Percentiles rank a stretch among this genome's conserved stretches.
phyloP scores from a whole-genome alignment of 2,888 invertebrate genomes.

The Uloborus plumipes region DNA sequence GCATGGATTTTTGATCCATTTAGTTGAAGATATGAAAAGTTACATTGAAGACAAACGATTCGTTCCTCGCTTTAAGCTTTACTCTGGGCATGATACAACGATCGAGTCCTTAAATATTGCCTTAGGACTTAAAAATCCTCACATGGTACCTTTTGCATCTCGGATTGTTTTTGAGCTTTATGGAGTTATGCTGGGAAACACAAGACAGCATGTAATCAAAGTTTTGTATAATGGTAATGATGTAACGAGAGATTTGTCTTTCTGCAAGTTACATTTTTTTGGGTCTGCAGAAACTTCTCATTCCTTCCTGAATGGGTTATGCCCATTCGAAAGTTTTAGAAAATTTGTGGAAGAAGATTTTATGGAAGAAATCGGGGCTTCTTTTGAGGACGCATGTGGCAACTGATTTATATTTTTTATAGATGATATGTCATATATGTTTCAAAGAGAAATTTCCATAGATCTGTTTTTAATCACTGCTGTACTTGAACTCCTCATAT shows the following conservation, averaged over 20 bases:
- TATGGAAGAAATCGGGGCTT: slow-evolving; percentile 84
- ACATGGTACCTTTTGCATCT: slow-evolving; percentile 85
- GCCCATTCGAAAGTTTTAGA: slow-evolving; percentile 89
- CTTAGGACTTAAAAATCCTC: slow-evolving; percentile 78
- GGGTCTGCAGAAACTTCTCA: slow-evolving; percentile 69
- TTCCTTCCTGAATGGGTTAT: slow-evolving; percentile 73
- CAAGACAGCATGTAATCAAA: slow-evolving; percentile 81
- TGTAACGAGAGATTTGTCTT: slow-evolving; percentile 84
- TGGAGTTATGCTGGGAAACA: slow-evolving; percentile 73
- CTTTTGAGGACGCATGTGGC: slow-evolving; percentile 82
- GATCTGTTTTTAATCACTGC: too few relatives aligned
- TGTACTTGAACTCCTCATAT: too few relatives aligned
- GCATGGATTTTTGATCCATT: slow-evolving; percentile 86
- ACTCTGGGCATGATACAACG: slow-evolving; percentile 94
- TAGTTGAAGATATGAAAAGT: slow-evolving; percentile 85
- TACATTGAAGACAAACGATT: slow-evolving; percentile 67
- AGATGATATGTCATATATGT: too few relatives aligned
- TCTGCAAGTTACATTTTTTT: slow-evolving; percentile 76
- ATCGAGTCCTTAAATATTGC: slow-evolving; percentile 86
- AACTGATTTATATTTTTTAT: too few relatives aligned
- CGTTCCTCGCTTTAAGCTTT: slow-evolving; percentile 82
- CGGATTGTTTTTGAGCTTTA: slow-evolving; percentile 91
- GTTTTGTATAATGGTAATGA: slow-evolving; percentile 89
- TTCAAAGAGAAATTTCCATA: too few relatives aligned
- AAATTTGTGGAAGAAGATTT: slow-evolving; percentile 90